These are phyloP conservation scores for Lacerta agilis DNA, from an alignment of 2,797 vertebrate species.

Conservation along the genomic window DNA sequence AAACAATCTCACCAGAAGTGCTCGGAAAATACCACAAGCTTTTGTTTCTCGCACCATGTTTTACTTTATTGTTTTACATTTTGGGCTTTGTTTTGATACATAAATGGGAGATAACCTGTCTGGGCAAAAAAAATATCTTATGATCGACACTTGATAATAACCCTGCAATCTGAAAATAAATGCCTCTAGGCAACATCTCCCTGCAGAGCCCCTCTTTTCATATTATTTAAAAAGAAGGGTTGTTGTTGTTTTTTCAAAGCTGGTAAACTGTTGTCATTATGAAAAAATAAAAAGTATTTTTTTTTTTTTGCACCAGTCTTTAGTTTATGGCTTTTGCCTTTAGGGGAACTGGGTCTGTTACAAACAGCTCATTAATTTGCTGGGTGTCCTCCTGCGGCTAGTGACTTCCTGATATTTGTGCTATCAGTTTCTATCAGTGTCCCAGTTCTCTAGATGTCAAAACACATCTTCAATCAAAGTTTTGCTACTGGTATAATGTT, in stretches of 20 bases:
- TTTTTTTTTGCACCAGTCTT: not conserved
- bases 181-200: constrained; percentile 1
- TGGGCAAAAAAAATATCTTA: not conserved
- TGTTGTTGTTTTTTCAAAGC: no score
- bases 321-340: constrained; percentile 28
- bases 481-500: constrained; percentile 41
- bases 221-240: not conserved
- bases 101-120: not conserved
- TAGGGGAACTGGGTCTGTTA: not conserved
- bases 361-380: constrained; percentile 49
- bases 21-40: not conserved
- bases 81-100: not conserved
- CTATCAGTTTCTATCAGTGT: constrained; percentile 60
- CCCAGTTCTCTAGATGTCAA: constrained; percentile 53
- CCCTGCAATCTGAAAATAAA: constrained; percentile 34
- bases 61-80: not conserved
- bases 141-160: not conserved
- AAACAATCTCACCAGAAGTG: not conserved
- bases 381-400: constrained; percentile 39
- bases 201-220: not conserved
- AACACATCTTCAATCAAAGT: constrained; percentile 43
- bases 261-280: constrained; percentile 12
- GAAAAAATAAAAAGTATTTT: constrained; percentile 19
- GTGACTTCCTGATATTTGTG: constrained; percentile 47
- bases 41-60: not conserved